Evolutionary conservation across 2,113 vertebrate genomes (phyloP).

Genomic region (Pardalotus punctatus): DNA sequence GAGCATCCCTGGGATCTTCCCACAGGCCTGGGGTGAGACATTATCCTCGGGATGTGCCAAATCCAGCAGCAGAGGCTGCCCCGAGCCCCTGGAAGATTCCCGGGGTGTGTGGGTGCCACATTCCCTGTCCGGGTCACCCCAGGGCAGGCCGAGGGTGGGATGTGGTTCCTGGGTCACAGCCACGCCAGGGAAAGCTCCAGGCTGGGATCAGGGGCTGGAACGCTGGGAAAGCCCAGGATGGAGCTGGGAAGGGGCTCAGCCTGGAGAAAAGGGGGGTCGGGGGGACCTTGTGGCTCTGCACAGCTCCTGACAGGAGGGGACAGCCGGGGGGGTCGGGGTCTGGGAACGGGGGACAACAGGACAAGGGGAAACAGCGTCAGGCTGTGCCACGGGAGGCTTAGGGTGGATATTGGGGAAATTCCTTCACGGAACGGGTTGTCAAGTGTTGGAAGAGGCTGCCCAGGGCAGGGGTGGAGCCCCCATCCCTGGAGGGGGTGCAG

Average conservation of each 20-base stretch:
- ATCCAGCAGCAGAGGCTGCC: not conserved
- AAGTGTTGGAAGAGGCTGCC: not conserved
- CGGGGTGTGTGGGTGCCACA: not conserved
- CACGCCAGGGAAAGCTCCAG: not conserved
- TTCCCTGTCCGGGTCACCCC: not conserved
- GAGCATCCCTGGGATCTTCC: not conserved
- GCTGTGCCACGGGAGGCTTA: accelerated
- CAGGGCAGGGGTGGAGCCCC: not conserved
- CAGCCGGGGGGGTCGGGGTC: not conserved
- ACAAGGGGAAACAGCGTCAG: accelerated
- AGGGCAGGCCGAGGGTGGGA: not conserved
- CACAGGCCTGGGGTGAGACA: not conserved
- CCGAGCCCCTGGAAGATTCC: not conserved
- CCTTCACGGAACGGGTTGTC: accelerated
- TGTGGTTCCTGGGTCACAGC: not conserved
- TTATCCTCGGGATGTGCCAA: not conserved
- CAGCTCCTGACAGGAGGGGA: not conserved
- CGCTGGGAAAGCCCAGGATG: not conserved
- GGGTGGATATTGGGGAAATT: not conserved
- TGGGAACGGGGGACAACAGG: not conserved
- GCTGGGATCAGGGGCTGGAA: not conserved
- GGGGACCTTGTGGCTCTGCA: not conserved
- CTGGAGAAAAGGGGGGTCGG: not conserved
- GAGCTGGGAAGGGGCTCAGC: not conserved
- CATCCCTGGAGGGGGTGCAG: not conserved